Evolutionary conservation across 2,888 invertebrate species (phyloP).

Genomic region (Drosophila acutilabella): DNA sequence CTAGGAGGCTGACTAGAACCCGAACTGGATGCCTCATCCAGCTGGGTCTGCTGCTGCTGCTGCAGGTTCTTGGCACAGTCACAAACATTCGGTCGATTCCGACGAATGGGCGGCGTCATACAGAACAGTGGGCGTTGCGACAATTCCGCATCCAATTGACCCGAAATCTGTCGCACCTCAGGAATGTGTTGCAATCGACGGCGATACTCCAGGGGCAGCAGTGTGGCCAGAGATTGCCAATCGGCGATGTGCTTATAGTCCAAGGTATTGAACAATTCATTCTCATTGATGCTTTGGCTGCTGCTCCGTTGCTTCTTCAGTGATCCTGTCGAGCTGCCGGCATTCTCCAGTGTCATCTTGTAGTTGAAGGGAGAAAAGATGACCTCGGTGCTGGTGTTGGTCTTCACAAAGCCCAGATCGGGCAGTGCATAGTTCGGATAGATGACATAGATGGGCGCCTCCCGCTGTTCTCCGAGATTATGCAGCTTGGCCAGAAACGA

Average conservation of each 20-base stretch:
- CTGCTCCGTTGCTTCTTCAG: slow-evolving; percentile 71
- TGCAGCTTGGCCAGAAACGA: slow-evolving; percentile 89
- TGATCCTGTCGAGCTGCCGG: slow-evolving; percentile 44
- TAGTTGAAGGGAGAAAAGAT: slow-evolving; percentile 88
- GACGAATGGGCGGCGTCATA: slow-evolving; percentile 87
- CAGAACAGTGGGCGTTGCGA: slow-evolving; percentile 87
- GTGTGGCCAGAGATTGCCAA: slow-evolving; percentile 96
- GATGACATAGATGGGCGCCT: slow-evolving; percentile 94
- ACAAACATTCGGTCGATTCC: slow-evolving; percentile 86
- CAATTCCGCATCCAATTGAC: slow-evolving; percentile 85
- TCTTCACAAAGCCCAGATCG: slow-evolving; percentile 92
- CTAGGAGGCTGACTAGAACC: slow-evolving; percentile 87
- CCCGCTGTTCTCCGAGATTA: slow-evolving; percentile 87
- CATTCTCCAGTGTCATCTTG: slow-evolving; percentile 87
- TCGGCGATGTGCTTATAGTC: slow-evolving; percentile 94
- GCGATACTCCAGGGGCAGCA: slow-evolving; percentile 93
- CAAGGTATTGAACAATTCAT: slow-evolving; percentile 92
- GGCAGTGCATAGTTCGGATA: slow-evolving; percentile 96
- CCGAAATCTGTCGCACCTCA: slow-evolving; percentile 87
- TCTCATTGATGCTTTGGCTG: slow-evolving; percentile 88
- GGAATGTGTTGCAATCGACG: slow-evolving; percentile 92
- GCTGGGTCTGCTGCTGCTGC: slow-evolving; percentile 84
- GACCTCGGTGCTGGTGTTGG: slow-evolving; percentile 87
- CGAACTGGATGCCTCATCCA: slow-evolving; percentile 87
- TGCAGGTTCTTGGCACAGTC: slow-evolving; percentile 84